A percentile compares a stretch with the other conserved stretches of the same genome.
Conservation (phyloP, 2,888 invertebrate genomes). For the Cosmorhoe ocellata region DNA sequence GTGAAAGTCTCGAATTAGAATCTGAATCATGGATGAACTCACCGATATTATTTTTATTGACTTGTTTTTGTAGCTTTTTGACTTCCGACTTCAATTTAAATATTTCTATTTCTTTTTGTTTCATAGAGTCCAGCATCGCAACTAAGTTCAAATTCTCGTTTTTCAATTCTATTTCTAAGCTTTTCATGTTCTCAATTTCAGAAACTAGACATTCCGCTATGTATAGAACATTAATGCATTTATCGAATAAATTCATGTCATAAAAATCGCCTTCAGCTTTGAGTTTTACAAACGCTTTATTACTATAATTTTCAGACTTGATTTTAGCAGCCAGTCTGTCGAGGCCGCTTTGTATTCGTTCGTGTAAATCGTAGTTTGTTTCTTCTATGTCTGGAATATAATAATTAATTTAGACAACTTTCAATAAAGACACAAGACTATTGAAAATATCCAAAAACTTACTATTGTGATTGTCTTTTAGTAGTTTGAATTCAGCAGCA, state of each 20-base stretch:
- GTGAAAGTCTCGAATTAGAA: no score
- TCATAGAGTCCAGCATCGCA: constrained; percentile 41
- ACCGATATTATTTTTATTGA: constrained; percentile 49
- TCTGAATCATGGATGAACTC: constrained; percentile 23
- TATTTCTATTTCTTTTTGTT: constrained; percentile 45
- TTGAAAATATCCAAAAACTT: constrained; percentile 22
- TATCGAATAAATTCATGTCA: constrained; percentile 27
- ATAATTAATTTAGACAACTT: neutral
- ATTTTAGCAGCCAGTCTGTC: constrained; percentile 40
- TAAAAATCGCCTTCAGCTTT: constrained; percentile 17
- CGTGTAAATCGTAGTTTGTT: constrained; percentile 31
- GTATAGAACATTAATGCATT: constrained; percentile 42
- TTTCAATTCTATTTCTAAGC: constrained; percentile 42
- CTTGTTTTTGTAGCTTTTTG: constrained; percentile 41
- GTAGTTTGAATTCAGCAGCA: constrained; percentile 33
- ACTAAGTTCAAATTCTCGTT: constrained; percentile 35
- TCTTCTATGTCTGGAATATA: constrained; percentile 42
- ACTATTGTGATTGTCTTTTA: constrained; percentile 47
- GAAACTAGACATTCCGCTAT: constrained; percentile 41
- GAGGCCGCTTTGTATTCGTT: constrained; percentile 37
- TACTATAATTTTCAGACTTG: constrained; percentile 30
- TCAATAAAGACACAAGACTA: neutral
- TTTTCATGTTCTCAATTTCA: constrained; percentile 42
- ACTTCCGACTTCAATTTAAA: constrained; percentile 43
- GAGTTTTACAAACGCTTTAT: constrained; percentile 33